These are phyloP conservation scores for Pontoporia blainvillei DNA, from an alignment of 2,113 vertebrate species.

Conservation along the genomic window DNA sequence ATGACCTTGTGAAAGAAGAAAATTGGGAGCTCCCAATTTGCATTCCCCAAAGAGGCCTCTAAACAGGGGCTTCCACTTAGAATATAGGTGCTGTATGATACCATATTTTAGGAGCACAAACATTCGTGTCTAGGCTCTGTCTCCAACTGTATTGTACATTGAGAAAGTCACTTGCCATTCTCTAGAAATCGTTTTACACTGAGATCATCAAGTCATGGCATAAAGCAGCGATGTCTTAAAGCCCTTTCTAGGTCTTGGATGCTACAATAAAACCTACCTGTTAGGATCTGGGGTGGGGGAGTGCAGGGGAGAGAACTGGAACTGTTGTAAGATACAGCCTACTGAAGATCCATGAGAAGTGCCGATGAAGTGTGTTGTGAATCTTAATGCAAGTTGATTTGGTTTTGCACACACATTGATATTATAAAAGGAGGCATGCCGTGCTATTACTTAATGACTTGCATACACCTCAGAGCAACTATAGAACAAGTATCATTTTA, in stretches of 20 bases:
- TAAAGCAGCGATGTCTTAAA: background rate
- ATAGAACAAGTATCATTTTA: constrained; percentile 21
- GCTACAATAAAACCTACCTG: background rate
- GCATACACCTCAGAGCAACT: background rate
- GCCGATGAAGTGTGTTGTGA: background rate
- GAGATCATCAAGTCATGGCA: background rate
- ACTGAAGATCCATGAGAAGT: background rate
- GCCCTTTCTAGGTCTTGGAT: background rate
- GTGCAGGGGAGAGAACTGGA: background rate
- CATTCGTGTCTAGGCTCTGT: background rate
- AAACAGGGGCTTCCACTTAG: background rate
- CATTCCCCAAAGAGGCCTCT: background rate
- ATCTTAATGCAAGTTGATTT: constrained; percentile 2
- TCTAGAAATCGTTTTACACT: background rate
- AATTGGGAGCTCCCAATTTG: background rate
- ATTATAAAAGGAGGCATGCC: background rate
- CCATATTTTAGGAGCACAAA: background rate
- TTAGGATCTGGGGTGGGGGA: too few species aligned
- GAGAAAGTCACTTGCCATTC: background rate
- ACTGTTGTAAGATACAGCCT: background rate
- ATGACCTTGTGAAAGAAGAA: background rate
- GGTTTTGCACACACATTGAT: background rate
- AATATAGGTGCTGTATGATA: background rate
- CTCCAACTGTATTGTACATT: background rate
- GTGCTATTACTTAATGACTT: background rate